Evolutionary conservation across 2,797 vertebrate species (phyloP).

Genomic region (Pangasius krempfi): DNA sequence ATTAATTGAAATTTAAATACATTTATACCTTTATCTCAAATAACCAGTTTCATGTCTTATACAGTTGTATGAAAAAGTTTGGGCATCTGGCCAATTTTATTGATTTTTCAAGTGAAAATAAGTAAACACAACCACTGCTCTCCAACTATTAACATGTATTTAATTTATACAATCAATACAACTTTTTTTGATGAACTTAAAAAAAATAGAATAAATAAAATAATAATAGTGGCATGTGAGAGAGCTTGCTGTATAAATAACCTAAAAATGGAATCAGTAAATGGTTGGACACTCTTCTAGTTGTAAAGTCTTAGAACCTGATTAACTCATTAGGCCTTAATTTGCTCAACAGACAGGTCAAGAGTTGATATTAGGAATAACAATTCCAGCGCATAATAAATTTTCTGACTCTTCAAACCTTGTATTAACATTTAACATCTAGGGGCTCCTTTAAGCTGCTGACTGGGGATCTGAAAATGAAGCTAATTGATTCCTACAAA

Average conservation of each 20-base stretch:
- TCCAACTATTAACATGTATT: background rate
- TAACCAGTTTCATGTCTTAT: background rate
- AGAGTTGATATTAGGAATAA: background rate
- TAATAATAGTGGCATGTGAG: background rate
- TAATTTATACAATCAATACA: background rate
- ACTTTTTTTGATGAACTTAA: background rate
- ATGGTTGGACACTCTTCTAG: background rate
- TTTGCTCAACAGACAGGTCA: background rate
- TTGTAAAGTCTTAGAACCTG: background rate
- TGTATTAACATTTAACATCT: background rate
- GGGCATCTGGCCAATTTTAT: background rate
- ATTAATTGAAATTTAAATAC: background rate
- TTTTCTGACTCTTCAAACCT: background rate
- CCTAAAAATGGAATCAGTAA: background rate
- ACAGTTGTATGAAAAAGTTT: background rate
- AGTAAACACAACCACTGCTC: background rate
- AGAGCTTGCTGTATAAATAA: background rate
- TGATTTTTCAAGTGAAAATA: background rate
- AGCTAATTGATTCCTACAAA: background rate
- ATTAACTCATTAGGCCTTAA: background rate
- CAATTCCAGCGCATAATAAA: background rate
- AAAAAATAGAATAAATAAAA: background rate
- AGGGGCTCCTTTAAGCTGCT: background rate
- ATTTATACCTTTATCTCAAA: background rate
- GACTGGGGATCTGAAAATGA: background rate